Evolutionary conservation across 2,113 vertebrate genomes (phyloP).

Genomic region (Puffinus mauretanicus): DNA sequence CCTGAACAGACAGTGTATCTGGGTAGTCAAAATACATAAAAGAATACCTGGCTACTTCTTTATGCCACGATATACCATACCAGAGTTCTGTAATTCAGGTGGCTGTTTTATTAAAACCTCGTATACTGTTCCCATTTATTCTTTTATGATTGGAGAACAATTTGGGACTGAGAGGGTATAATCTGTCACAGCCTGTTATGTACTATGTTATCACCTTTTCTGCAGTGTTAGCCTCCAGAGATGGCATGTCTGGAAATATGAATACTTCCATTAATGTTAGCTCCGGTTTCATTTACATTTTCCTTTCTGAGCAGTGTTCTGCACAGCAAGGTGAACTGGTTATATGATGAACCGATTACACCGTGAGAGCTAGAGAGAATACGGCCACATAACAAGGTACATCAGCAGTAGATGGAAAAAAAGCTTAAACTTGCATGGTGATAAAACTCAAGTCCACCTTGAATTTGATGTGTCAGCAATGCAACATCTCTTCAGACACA

Average conservation of each 20-base stretch:
- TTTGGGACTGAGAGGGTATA: not conserved
- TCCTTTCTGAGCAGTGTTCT: not conserved
- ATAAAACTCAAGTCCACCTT: not conserved
- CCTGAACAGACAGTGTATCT: not conserved
- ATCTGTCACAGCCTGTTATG: not conserved
- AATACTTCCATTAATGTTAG: not conserved
- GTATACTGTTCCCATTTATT: not conserved
- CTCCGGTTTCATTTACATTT: not conserved
- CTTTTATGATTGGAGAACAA: not conserved
- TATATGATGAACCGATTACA: not conserved
- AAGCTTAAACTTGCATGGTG: not conserved
- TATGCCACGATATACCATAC: not conserved
- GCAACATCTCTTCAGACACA: not conserved
- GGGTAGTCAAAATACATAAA: not conserved
- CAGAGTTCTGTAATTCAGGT: not conserved
- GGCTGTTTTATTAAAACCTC: not conserved
- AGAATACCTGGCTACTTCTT: not conserved
- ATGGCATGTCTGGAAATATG: not conserved
- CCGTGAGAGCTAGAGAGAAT: not conserved
- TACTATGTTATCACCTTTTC: constrained; percentile 10
- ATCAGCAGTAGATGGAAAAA: not conserved
- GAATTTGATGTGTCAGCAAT: not conserved
- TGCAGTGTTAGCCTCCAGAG: not conserved
- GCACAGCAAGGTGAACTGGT: not conserved
- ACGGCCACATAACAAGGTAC: rapidly evolving